phyloP scores from a whole-genome alignment of 1,140 invertebrate species.

The Bombus terrestris region DNA sequence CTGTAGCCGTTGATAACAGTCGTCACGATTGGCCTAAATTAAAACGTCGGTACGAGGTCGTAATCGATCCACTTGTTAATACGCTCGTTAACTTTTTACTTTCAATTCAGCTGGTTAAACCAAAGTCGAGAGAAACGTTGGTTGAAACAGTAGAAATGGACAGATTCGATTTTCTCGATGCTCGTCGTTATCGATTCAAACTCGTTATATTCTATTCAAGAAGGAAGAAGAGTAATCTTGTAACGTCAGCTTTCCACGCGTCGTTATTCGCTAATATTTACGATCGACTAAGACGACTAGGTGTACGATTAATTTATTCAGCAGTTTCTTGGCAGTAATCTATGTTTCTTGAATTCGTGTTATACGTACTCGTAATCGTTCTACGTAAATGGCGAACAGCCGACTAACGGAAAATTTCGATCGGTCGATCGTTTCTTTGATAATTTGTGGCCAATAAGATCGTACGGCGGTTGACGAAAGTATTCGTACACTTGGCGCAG shows the following conservation, averaged over 20 bases:
- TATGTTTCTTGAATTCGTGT: not conserved
- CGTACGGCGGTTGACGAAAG: no score
- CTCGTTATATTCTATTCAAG: not conserved
- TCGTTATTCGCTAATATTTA: not conserved
- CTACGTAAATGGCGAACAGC: not conserved
- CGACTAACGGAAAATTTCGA: no score
- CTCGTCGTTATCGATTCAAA: not conserved
- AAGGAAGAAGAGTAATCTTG: no score
- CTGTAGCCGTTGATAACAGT: not conserved
- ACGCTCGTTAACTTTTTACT: not conserved
- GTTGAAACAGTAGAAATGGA: not conserved
- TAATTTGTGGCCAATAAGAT: no score
- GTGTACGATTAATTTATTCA: not conserved
- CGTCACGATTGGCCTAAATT: slow-evolving; percentile 3
- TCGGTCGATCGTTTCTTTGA: no score
- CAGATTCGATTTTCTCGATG: not conserved
- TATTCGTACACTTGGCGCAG: no score
- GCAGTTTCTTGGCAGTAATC: not conserved
- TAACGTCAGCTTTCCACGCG: not conserved
- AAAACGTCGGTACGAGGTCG: not conserved
- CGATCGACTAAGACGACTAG: not conserved
- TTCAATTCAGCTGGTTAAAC: not conserved
- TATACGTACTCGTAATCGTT: not conserved
- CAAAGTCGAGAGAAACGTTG: not conserved
- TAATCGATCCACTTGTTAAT: not conserved